These are phyloP conservation scores for Himantopus leucocephalus DNA, from an alignment of 2,113 vertebrate species.

Conservation along the genomic window DNA sequence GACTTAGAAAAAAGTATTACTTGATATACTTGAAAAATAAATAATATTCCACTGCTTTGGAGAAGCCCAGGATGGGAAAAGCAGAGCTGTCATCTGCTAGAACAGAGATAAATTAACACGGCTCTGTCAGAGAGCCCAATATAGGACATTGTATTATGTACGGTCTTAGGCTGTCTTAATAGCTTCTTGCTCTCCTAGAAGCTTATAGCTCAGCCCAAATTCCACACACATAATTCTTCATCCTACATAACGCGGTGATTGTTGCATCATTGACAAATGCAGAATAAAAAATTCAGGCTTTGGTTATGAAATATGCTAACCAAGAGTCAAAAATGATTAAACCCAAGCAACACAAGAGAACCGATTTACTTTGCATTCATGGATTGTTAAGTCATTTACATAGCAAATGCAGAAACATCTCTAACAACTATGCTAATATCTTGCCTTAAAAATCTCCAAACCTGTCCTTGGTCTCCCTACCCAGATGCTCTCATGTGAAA, in stretches of 20 bases:
- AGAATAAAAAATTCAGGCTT: neutral
- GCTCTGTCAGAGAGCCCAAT: neutral
- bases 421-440: neutral
- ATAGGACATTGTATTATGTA: neutral
- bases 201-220: slow-evolving; percentile 46
- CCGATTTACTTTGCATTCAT: slow-evolving; percentile 13
- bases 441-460: neutral
- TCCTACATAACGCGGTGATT: slow-evolving; percentile 3
- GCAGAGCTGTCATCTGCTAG: slow-evolving; percentile 12
- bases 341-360: neutral
- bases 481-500: neutral
- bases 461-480: neutral
- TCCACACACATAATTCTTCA: slow-evolving; percentile 18
- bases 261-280: slow-evolving; percentile 30
- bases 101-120: neutral
- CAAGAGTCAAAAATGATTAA: slow-evolving; percentile 50
- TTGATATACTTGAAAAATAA: slow-evolving; percentile 2
- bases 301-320: slow-evolving; percentile 10
- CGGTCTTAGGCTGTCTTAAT: neutral
- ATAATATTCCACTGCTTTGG: neutral
- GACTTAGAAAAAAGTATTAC: neutral
- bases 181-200: neutral
- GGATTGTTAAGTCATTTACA: slow-evolving; percentile 12
- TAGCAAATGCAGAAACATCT: neutral
- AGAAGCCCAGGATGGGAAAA: neutral